Evolutionary conservation across 2,113 vertebrate species (phyloP).

Genomic region (Muntiacus muntjak): DNA sequence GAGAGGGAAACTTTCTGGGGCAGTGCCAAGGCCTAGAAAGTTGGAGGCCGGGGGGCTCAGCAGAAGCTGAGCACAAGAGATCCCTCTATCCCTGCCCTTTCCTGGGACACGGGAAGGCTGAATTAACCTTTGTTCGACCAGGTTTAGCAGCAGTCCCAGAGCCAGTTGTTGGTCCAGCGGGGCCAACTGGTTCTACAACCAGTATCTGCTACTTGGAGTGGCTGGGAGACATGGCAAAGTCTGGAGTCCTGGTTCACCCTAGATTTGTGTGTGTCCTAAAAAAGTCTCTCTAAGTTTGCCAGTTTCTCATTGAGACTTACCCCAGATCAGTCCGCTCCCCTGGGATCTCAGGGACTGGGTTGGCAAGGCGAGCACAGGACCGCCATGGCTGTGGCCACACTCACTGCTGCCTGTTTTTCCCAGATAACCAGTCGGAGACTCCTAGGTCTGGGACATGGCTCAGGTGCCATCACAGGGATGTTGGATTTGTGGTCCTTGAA

Average conservation of each 20-base stretch:
- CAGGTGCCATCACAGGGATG: background rate
- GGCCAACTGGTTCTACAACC: background rate
- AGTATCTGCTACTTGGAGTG: background rate
- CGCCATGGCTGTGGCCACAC: rapidly evolving
- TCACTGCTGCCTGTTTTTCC: background rate
- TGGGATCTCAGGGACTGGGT: background rate
- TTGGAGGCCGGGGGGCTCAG: background rate
- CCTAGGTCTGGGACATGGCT: background rate
- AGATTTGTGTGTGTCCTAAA: background rate
- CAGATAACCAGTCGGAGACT: too few species aligned
- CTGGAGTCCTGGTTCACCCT: background rate
- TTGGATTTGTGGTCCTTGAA: background rate
- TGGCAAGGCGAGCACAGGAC: background rate
- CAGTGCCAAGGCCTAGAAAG: background rate
- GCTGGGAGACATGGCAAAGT: background rate
- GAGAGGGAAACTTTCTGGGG: background rate
- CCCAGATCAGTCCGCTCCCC: background rate
- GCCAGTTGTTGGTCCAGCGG: background rate
- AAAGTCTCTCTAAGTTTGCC: background rate
- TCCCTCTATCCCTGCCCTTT: background rate
- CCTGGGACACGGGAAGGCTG: background rate
- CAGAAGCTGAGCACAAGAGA: background rate
- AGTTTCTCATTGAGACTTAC: background rate
- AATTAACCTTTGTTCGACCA: background rate
- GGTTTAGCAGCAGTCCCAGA: background rate